Evolutionary conservation across 2,113 vertebrate genomes (phyloP).

Genomic region (Cinclus cinclus): DNA sequence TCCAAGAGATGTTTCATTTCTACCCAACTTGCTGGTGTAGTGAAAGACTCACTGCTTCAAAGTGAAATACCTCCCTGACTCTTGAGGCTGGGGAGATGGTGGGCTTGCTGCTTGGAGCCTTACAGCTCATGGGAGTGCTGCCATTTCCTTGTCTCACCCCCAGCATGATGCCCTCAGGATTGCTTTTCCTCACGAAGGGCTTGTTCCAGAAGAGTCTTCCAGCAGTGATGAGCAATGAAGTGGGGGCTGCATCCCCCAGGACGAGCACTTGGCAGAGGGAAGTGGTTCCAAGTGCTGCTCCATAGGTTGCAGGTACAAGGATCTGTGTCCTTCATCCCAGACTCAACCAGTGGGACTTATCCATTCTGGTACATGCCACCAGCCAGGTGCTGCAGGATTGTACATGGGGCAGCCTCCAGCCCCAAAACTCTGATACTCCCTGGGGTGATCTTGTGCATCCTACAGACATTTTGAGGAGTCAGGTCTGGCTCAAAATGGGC

Average conservation of each 20-base stretch:
- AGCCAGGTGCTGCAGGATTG: background rate
- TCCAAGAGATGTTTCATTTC: background rate
- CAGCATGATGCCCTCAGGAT: background rate
- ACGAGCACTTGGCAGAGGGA: accelerated
- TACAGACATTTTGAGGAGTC: background rate
- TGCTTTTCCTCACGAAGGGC: background rate
- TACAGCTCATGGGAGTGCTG: accelerated
- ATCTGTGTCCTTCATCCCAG: background rate
- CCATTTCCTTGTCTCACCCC: background rate
- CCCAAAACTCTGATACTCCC: background rate
- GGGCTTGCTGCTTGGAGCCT: background rate
- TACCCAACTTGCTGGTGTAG: background rate
- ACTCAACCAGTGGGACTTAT: background rate
- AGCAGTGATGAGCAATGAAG: background rate
- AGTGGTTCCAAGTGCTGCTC: background rate
- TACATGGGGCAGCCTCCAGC: background rate
- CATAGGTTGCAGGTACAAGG: background rate
- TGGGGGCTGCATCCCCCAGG: background rate
- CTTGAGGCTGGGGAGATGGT: background rate
- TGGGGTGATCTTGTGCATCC: background rate
- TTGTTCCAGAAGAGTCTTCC: background rate
- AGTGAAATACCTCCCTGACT: background rate
- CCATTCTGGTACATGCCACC: accelerated
- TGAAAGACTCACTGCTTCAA: background rate
- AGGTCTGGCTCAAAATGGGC: background rate